Conservation (phyloP, 2,113 vertebrate genomes). For the Saccopteryx leptura region DNA sequence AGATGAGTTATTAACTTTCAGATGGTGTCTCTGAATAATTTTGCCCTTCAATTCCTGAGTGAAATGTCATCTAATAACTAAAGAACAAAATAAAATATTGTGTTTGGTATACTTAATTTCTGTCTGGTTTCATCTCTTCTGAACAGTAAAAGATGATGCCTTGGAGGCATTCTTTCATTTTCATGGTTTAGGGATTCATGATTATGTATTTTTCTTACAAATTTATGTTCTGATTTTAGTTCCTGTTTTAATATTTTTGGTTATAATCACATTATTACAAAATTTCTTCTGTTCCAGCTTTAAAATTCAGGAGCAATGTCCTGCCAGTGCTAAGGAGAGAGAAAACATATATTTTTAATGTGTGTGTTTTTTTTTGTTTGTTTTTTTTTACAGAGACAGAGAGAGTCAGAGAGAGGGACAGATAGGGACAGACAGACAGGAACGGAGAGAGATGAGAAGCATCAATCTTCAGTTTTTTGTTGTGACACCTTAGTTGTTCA, state of each 20-base stretch:
- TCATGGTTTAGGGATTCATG: constrained; percentile 18
- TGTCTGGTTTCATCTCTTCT: constrained; percentile 34
- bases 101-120: not conserved
- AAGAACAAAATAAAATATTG: constrained; percentile 37
- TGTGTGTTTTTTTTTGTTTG: too few relatives aligned
- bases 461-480: too few relatives aligned
- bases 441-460: too few relatives aligned
- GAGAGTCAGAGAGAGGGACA: too few relatives aligned
- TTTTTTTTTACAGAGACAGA: too few relatives aligned
- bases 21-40: not conserved
- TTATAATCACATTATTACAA: constrained; percentile 25
- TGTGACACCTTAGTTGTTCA: too few relatives aligned
- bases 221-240: constrained; percentile 30
- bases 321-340: not conserved
- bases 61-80: constrained; percentile 55
- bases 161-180: constrained; percentile 39
- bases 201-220: constrained; percentile 46
- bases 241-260: not conserved
- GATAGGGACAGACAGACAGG: too few relatives aligned
- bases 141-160: not conserved
- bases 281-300: not conserved
- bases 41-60: constrained; percentile 32
- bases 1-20: not conserved
- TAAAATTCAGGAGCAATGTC: constrained; percentile 11
- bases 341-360: not conserved